Base-by-base conservation (phyloP, 2,797 vertebrate genomes). In the Intellagama lesueurii region DNA sequence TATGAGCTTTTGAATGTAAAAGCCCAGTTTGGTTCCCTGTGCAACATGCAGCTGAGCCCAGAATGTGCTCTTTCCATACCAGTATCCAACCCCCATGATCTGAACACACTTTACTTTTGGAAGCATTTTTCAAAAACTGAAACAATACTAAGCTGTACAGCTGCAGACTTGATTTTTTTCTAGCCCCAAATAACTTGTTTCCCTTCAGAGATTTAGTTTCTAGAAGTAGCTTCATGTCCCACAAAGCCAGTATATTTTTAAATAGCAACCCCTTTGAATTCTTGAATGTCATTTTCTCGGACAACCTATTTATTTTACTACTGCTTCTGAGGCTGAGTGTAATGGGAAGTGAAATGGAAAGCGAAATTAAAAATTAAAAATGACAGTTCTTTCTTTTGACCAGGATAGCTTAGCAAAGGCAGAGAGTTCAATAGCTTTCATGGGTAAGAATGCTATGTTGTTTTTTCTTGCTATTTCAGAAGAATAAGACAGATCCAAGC, bases 101-200 rank as follows among this genome's bases (percentile, higher is more conserved):
- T 56, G 52, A 56, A 56, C 52, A 19, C 35, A 83, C 88, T 70
- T 22, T 68, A 92, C 22, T 70, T 90, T 87, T 85, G 14, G 56
- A 91, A 89, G 77, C 49, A 72, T 88, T 91, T 89, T 89, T 26
- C 91, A 30, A 19, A 28, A 35, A 32, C 35, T 35, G 73, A 60
- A 91, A 77, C 72, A 0, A 7, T 72, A 0, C 0, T 47, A 17
- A 77, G 32, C 83, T 6, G 80, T 60, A 52, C 81, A 86, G 4
- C 32, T 7, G 30, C 60, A 64, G 81, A 16, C 0, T 24, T 52
- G 0, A 8, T 5, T 9, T 30, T 32, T 11, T 11, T 30, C 32
- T 30, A 73, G 4, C 2, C n/a, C 14, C 12, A 56, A 56, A 56
- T 56, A 56, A 56, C 52, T 2, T 56, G 52, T 56, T 56, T 56